Evolutionary conservation across 2,113 vertebrate species (phyloP).

Genomic region (Rhodinocichla rosea): DNA sequence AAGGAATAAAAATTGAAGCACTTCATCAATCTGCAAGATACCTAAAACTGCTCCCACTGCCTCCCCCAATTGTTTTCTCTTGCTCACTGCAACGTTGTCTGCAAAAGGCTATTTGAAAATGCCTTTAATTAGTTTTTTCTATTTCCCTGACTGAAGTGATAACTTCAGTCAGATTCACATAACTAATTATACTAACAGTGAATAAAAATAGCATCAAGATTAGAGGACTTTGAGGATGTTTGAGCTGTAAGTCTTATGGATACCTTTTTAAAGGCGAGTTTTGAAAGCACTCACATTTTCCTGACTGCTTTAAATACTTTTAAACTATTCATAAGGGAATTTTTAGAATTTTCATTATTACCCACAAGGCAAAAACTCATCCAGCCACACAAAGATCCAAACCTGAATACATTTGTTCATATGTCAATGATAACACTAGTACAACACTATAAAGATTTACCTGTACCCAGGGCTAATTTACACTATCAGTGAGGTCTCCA

Average conservation of each 20-base stretch:
- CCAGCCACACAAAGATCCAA: neutral
- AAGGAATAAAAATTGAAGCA: neutral
- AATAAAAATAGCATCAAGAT: neutral
- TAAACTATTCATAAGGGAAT: neutral
- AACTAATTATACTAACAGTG: neutral
- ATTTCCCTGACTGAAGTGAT: neutral
- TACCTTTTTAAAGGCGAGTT: neutral
- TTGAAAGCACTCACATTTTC: neutral
- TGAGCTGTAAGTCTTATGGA: neutral
- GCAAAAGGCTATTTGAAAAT: neutral
- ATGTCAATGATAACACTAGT: neutral
- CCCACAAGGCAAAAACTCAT: neutral
- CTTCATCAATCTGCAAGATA: neutral
- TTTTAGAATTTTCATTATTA: neutral
- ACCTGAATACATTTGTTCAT: neutral
- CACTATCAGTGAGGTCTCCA: neutral
- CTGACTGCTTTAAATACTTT: neutral
- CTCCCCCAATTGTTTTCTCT: neutral
- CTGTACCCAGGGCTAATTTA: neutral
- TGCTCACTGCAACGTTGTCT: neutral
- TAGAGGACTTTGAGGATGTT: neutral
- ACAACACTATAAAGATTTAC: neutral
- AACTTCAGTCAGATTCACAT: neutral
- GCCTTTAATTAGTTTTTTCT: neutral
- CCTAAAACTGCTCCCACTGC: neutral